Conservation (phyloP, 1,140 invertebrate species). For the Colletes gigas region DNA sequence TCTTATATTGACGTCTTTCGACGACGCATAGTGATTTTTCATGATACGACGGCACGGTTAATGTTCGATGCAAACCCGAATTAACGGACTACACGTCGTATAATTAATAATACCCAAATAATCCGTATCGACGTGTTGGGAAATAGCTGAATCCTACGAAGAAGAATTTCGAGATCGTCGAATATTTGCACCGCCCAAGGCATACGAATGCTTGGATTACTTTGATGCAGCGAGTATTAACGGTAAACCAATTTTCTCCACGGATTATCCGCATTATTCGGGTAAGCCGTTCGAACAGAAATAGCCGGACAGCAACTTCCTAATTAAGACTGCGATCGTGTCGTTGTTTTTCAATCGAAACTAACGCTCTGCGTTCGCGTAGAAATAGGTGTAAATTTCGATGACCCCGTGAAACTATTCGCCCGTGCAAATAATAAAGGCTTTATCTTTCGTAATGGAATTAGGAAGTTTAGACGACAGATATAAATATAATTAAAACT, state of each 20-base stretch:
- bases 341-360: not conserved
- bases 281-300: not conserved
- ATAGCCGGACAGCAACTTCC: not conserved
- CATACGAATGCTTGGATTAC: not conserved
- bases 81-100: not conserved
- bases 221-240: not conserved
- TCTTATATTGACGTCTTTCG: constrained; percentile 12
- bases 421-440: no score
- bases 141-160: not conserved
- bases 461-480: no score
- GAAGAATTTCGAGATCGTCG: not conserved
- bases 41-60: not conserved
- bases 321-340: not conserved
- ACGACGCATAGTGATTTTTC: not conserved
- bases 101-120: not conserved
- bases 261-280: not conserved
- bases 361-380: not conserved
- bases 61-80: not conserved
- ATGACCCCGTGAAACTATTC: no score
- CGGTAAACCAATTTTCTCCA: not conserved
- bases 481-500: no score
- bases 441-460: no score
- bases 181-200: not conserved
- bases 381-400: no score
- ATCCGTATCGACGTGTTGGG: not conserved